Percentiles rank a stretch among this genome's conserved stretches.
Conservation (phyloP, 1,140 invertebrate genomes). For the Calephelis virginiensis region DNA sequence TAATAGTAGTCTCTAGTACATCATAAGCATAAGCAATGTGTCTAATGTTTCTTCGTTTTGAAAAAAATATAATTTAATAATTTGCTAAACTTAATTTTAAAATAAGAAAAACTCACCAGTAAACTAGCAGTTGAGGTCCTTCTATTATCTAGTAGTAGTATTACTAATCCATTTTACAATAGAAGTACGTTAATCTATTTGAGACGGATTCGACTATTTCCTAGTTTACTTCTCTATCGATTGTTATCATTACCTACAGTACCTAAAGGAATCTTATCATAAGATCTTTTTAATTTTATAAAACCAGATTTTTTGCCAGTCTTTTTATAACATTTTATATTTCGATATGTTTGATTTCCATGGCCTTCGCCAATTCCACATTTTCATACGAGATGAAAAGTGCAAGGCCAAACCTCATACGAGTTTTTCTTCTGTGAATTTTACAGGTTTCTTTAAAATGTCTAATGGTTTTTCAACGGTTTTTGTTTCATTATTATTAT, state of each 20-base stretch:
- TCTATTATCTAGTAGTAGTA: constrained; percentile 8
- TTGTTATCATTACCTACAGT: constrained; percentile 29
- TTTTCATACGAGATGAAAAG: constrained; percentile 54
- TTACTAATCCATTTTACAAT: constrained; percentile 24
- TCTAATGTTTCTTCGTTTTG: too few relatives aligned
- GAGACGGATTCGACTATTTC: constrained; percentile 57
- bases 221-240: constrained; percentile 28
- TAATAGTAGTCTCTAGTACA: too few relatives aligned
- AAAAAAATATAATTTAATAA: too few relatives aligned
- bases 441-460: constrained; percentile 52
- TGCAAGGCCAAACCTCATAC: constrained; percentile 65
- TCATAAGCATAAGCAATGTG: too few relatives aligned
- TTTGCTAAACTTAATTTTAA: too few relatives aligned
- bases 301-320: constrained; percentile 44
- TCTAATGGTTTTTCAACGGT: constrained; percentile 41
- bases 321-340: constrained; percentile 61
- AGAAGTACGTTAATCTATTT: constrained; percentile 46
- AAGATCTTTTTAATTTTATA: constrained; percentile 29
- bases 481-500: constrained; percentile 60
- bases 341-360: constrained; percentile 64
- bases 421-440: constrained; percentile 72
- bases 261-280: constrained; percentile 35
- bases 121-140: background rate
- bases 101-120: constrained; percentile 22
- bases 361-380: constrained; percentile 45